These are phyloP conservation scores for Acomys russatus DNA, from an alignment of 2,797 vertebrate genomes.

Conservation along the genomic window DNA sequence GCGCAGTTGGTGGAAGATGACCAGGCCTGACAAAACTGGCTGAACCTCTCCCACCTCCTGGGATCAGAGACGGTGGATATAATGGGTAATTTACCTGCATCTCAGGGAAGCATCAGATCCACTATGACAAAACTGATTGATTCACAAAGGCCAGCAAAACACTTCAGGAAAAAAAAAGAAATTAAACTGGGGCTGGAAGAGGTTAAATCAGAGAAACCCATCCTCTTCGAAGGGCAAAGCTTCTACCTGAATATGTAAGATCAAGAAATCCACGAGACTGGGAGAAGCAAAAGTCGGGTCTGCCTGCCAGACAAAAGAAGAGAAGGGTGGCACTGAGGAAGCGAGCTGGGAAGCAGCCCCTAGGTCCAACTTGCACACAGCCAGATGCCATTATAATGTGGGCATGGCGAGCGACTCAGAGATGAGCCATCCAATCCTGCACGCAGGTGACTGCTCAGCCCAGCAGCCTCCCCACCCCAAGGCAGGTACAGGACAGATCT, in stretches of 20 bases:
- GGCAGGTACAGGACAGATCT: neutral
- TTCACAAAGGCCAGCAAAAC: slow-evolving; percentile 43
- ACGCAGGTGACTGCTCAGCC: neutral
- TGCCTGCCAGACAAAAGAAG: neutral
- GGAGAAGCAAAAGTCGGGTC: neutral
- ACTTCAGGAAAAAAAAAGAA: slow-evolving; percentile 40
- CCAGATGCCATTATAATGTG: neutral
- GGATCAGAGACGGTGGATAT: slow-evolving; percentile 49
- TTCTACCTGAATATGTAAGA: neutral
- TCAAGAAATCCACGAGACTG: neutral
- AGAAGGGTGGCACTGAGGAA: neutral
- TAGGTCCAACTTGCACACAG: neutral
- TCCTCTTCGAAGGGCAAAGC: neutral
- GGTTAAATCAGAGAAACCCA: slow-evolving; percentile 58
- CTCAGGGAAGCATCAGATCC: slow-evolving; percentile 54
- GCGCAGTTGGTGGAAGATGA: slow-evolving; percentile 36
- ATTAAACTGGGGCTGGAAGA: slow-evolving; percentile 55
- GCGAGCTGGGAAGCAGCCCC: neutral
- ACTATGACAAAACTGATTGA: slow-evolving; percentile 62
- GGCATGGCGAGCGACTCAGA: neutral
- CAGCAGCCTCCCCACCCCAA: neutral
- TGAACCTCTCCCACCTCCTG: neutral
- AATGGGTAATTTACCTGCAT: slow-evolving; percentile 56
- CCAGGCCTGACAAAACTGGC: slow-evolving; percentile 33
- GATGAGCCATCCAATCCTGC: neutral